These are phyloP conservation scores for Caranx melampygus DNA, from an alignment of 2,113 vertebrate genomes.

Conservation along the genomic window DNA sequence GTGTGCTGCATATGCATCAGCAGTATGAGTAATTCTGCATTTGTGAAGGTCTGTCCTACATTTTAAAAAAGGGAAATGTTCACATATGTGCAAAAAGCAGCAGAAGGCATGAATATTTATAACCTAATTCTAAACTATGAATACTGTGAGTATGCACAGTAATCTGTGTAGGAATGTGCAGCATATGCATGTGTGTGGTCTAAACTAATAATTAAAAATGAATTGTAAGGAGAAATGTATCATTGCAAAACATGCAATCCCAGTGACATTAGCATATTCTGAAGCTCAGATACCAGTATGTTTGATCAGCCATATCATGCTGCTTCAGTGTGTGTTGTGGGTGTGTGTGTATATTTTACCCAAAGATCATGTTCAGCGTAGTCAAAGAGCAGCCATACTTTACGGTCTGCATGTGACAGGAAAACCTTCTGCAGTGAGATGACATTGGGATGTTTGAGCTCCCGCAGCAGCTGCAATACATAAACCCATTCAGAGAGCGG, in stretches of 20 bases:
- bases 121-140: neutral
- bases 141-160: neutral
- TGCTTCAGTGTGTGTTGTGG: slow-evolving; percentile 27
- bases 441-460: slow-evolving; percentile 98
- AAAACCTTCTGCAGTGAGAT: slow-evolving; percentile 99
- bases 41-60: neutral
- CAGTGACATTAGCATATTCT: neutral
- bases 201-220: neutral
- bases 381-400: slow-evolving; percentile 99
- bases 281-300: neutral
- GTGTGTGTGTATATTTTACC: slow-evolving; percentile 85
- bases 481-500: slow-evolving; percentile 39
- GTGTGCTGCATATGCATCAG: neutral
- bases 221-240: neutral
- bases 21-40: slow-evolving; percentile 4
- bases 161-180: neutral
- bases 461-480: slow-evolving; percentile 94
- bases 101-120: neutral
- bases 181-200: neutral
- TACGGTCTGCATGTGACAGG: slow-evolving; percentile 98
- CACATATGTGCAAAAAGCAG: neutral
- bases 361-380: slow-evolving; percentile 99
- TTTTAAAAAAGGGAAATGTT: neutral
- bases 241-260: neutral
- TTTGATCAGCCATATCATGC: slow-evolving; percentile 11